phyloP scores from a whole-genome alignment of 2,888 invertebrate species.

The Flexamia atlantica region DNA sequence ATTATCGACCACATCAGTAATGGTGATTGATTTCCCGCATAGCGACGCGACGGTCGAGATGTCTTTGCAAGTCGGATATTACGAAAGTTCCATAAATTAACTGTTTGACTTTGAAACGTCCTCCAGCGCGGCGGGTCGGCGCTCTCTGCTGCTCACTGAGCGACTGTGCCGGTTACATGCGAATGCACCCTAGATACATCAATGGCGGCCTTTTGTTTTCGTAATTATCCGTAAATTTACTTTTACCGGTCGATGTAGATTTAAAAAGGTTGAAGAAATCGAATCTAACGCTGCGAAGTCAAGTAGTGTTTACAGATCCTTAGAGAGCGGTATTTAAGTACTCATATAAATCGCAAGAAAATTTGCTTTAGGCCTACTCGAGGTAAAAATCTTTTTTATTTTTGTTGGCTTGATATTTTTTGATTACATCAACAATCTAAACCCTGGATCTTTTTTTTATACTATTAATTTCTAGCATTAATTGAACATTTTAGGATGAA shows the following conservation, averaged over 20 bases:
- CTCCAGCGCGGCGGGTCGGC: background rate
- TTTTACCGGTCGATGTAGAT: background rate
- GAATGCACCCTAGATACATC: background rate
- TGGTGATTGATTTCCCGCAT: background rate
- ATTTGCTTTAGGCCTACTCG: too few species aligned
- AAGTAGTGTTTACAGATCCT: too few species aligned
- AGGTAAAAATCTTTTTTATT: too few species aligned
- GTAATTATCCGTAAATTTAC: background rate
- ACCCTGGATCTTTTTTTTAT: too few species aligned
- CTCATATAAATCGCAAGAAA: too few species aligned
- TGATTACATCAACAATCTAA: too few species aligned
- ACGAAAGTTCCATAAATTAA: conserved; percentile 24
- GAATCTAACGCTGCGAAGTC: background rate
- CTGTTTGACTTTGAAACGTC: conserved; percentile 40
- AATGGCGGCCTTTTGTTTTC: background rate
- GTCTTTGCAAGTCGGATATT: conserved; percentile 28
- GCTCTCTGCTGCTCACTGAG: background rate
- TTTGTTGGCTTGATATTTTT: too few species aligned
- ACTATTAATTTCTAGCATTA: too few species aligned
- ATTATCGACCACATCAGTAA: too few species aligned
- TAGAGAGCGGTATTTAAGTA: too few species aligned
- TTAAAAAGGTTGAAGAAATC: background rate
- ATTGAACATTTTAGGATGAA: too few species aligned
- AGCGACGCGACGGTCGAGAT: background rate
- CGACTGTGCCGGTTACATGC: background rate